Evolutionary conservation across 1,140 invertebrate genomes (phyloP), one percentile per base, ranked within the genome.

Genomic region (Pygmarrhopalites habei): DNA sequence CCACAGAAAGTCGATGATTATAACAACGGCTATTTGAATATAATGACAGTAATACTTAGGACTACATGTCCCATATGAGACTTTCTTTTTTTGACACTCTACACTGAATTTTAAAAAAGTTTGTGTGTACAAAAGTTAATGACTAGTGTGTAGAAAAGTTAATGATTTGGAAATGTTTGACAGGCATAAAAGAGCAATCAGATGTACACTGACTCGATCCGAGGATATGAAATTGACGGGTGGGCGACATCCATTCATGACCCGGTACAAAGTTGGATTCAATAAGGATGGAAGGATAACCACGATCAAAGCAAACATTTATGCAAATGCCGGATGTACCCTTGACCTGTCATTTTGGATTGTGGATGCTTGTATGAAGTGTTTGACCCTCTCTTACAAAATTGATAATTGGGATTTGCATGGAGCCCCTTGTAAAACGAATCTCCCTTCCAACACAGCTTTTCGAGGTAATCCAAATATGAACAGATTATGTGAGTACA

Each of bases 391-490:
- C 75, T 78, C 83, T 1, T 92, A 91, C 72, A 79, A 82, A 32
- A 83, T 91, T 67, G 85, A 86, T 2, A 82, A 85, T 63, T 77
- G 81, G 12, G 78, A 82, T 66, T 81, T 87, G 0, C 77, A 74
- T 2, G 89, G 87, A 0, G 82, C 82, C 68, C 72, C 83, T 1
- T 93, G 90, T 72, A 88, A 83, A 76, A 94, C 91, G 0, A 92
- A 94, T 79, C 74, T 92, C 21, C 84, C 88, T 0, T 90, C 90
- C 0, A 93, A 92, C 71, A 95, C 92, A 0, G 92, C 91, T 3
- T 95, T 93, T 72, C 77, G 91, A 69, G n/a, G n/a, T n/a, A n/a
- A n/a, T n/a, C n/a, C n/a, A n/a, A n/a, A n/a, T n/a, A n/a, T n/a
- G n/a, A n/a, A n/a, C n/a, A n/a, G n/a, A n/a, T n/a, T n/a, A n/a